These are phyloP conservation scores for Cheilinus undulatus DNA, from an alignment of 2,113 vertebrate species.

Conservation along the genomic window DNA sequence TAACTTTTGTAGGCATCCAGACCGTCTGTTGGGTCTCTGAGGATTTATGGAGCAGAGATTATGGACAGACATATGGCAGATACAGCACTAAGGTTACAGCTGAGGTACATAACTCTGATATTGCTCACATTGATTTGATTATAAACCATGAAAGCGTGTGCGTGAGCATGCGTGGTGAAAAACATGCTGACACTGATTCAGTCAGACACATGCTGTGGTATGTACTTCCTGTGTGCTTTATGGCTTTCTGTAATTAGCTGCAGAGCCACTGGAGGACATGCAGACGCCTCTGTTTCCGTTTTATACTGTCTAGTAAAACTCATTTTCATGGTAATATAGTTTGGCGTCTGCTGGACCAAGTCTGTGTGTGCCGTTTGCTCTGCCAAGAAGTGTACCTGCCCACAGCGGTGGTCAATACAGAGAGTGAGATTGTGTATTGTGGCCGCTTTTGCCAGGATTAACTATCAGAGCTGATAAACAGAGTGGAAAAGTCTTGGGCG, in stretches of 20 bases:
- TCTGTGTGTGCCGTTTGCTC: conserved; percentile 2
- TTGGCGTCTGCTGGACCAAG: conserved; percentile 24
- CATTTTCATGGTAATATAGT: conserved; percentile 13
- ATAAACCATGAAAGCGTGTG: conserved; percentile 40
- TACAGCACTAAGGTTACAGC: conserved; percentile 25
- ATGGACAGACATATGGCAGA: conserved; percentile 30
- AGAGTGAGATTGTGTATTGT: background rate
- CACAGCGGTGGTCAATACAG: background rate
- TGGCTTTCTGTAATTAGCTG: conserved; percentile 47
- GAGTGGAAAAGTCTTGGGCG: conserved; percentile 41
- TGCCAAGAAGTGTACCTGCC: conserved; percentile 15
- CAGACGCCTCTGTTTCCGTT: conserved; percentile 26
- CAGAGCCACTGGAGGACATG: conserved; percentile 35
- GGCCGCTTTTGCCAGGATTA: conserved; percentile 14
- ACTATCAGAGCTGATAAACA: conserved; percentile 51
- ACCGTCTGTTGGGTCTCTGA: background rate
- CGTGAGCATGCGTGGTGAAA: conserved; percentile 7
- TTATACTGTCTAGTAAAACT: conserved; percentile 35
- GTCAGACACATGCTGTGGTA: conserved; percentile 38
- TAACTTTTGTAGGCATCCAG: conserved; percentile 2
- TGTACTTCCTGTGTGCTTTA: conserved; percentile 55
- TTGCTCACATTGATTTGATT: conserved; percentile 63
- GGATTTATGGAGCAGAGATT: conserved; percentile 29
- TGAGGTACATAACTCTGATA: conserved; percentile 47
- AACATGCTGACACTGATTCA: conserved; percentile 56